Base-by-base conservation (phyloP, 2,888 invertebrate species). In the Oligia strigilis region DNA sequence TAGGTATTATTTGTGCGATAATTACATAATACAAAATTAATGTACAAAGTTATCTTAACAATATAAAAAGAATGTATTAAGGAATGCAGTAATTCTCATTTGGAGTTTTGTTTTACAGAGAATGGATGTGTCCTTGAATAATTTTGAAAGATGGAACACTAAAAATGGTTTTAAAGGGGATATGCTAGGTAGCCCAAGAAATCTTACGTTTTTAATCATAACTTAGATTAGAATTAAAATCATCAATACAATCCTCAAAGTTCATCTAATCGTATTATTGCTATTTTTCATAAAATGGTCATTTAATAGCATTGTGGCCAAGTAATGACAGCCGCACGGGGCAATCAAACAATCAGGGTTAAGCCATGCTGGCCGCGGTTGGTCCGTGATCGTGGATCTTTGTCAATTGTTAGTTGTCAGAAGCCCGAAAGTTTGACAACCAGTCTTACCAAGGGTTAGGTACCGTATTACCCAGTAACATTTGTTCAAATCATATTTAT, bases 61-160 rank as follows among this genome's bases (percentile, higher is more conserved):
- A 64, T 80, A 81, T 71, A 82, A 82, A 82, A 84, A 88, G 88
- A 86, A 91, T 90, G 89, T 88, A 91, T 89, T 70, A 91, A 89
- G 95, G 94, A 95, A 95, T 95, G 94, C 90, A 91, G 82, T 82
- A 77, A 93, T 92, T 94, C 93, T 93, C 91, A 90, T 89, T 90
- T 83, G 71, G 81, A 82, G 77, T 81, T 80, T 72, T 73, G 60
- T 78, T 72, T 82, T 75, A 36, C 72, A 76, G 58, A 76, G 70
- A 84, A 80, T 77, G 11, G 29, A 76, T 77, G 40, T 58, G 64
- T 52, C 77, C 58, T 52, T 36, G n/a, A 19, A 69, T 49, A 2
- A 1, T 43, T 14, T n/a, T 43, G 62, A 43, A 52, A 64, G 19
- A 58, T 8, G 0, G 6, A 23, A 65, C 3, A 14, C 5, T 13